Conservation (phyloP, 2,888 invertebrate genomes). For the Erpobdella octoculata region DNA sequence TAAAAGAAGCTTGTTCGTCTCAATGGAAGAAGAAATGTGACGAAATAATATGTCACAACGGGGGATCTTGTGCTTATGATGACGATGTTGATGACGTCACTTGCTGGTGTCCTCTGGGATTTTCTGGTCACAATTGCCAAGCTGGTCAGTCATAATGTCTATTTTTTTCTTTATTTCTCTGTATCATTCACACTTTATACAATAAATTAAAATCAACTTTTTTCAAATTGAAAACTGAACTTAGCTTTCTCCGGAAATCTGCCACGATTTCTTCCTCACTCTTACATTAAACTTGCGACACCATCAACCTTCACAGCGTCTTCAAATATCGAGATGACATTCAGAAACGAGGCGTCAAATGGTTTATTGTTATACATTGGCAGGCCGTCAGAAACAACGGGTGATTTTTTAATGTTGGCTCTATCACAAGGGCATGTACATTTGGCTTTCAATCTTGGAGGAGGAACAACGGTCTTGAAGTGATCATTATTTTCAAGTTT, state of each 20-base stretch:
- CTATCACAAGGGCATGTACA: constrained; percentile 72
- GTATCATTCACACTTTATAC: background rate
- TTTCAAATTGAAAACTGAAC: background rate
- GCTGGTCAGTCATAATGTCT: constrained; percentile 53
- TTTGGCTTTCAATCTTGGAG: constrained; percentile 81
- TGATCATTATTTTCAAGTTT: no score
- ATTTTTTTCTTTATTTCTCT: background rate
- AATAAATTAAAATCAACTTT: background rate
- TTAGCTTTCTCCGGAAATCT: background rate
- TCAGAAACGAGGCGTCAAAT: constrained; percentile 64
- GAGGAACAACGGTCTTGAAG: constrained; percentile 77
- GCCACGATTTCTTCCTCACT: background rate
- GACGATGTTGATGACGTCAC: constrained; percentile 71
- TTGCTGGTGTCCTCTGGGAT: constrained; percentile 86
- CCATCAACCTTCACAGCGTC: constrained; percentile 1
- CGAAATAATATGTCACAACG: constrained; percentile 4
- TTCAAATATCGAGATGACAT: constrained; percentile 63
- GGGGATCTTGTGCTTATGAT: constrained; percentile 48
- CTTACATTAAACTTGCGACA: background rate
- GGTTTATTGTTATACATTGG: constrained; percentile 76
- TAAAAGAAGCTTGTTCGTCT: constrained; percentile 9
- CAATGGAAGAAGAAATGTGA: constrained; percentile 62
- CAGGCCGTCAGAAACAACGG: constrained; percentile 74
- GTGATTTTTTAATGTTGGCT: constrained; percentile 78
- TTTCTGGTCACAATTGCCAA: constrained; percentile 80